phyloP scores from a whole-genome alignment of 2,888 invertebrate species.

The Callinectes sapidus region DNA sequence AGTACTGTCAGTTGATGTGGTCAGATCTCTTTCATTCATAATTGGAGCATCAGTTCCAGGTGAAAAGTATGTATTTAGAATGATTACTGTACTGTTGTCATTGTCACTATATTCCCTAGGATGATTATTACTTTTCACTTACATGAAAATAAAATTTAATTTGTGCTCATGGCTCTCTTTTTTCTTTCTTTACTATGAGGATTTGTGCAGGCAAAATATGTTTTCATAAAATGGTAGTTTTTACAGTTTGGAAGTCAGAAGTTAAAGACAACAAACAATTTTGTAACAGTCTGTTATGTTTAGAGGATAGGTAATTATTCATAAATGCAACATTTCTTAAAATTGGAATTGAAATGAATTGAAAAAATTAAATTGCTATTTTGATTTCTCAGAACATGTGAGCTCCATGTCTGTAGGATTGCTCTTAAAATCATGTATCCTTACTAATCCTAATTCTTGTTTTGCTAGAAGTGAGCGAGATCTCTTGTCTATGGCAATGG shows the following conservation, averaged over 20 bases:
- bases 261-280: not conserved
- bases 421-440: not conserved
- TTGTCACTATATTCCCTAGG: not conserved
- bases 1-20: conserved; percentile 69
- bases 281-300: too few relatives aligned
- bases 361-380: not conserved
- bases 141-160: not conserved
- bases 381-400: too few relatives aligned
- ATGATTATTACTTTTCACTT: not conserved
- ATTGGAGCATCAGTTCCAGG: conserved; percentile 64
- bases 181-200: not conserved
- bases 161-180: not conserved
- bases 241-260: not conserved
- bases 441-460: not conserved
- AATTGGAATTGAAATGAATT: too few relatives aligned
- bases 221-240: not conserved
- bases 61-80: conserved; percentile 57
- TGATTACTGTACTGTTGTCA: not conserved
- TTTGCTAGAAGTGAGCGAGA: conserved; percentile 59
- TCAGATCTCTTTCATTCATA: conserved; percentile 62
- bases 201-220: not conserved
- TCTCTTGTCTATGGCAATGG: conserved; percentile 67
- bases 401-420: too few relatives aligned
- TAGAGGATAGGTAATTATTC: too few relatives aligned
- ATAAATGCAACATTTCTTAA: not conserved